Conservation (phyloP, 1,140 invertebrate genomes). For the Drosophila sturtevanti region DNA sequence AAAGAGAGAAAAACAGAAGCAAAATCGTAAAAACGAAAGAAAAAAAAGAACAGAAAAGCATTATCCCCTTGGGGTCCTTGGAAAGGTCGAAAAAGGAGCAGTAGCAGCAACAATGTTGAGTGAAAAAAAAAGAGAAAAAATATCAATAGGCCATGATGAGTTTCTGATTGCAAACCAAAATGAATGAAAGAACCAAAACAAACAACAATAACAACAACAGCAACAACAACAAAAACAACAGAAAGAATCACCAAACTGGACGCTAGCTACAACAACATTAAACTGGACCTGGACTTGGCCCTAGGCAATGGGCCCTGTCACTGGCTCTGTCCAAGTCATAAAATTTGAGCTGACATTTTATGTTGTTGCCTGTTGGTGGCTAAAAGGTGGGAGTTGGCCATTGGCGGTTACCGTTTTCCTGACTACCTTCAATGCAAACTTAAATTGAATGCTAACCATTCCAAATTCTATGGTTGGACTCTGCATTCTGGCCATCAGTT, state of each 20-base stretch:
- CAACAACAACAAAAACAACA: too few relatives aligned
- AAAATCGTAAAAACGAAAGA: slow-evolving; percentile 8
- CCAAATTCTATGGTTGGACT: background rate
- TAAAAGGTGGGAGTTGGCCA: background rate
- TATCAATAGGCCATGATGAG: slow-evolving; percentile 81
- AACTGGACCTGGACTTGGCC: background rate
- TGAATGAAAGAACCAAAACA: slow-evolving; percentile 1
- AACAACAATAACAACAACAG: too few relatives aligned
- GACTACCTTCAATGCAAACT: slow-evolving; percentile 38
- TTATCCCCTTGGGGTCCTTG: slow-evolving; percentile 20
- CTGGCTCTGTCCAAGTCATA: slow-evolving; percentile 46
- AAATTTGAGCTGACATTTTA: slow-evolving; percentile 71
- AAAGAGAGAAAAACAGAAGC: slow-evolving; percentile 18
- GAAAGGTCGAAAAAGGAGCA: slow-evolving; percentile 16
- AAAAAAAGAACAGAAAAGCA: slow-evolving; percentile 21
- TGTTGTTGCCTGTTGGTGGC: slow-evolving; percentile 4
- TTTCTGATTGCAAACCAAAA: slow-evolving; percentile 75
- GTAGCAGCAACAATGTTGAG: background rate
- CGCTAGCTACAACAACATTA: background rate
- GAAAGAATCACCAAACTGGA: background rate
- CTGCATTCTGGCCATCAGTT: background rate
- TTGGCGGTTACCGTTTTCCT: background rate
- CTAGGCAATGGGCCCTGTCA: background rate
- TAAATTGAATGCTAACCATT: slow-evolving; percentile 44
- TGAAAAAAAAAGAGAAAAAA: slow-evolving; percentile 66